Evolutionary conservation across 2,888 invertebrate genomes (phyloP).

Genomic region (Notodonta ziczac): DNA sequence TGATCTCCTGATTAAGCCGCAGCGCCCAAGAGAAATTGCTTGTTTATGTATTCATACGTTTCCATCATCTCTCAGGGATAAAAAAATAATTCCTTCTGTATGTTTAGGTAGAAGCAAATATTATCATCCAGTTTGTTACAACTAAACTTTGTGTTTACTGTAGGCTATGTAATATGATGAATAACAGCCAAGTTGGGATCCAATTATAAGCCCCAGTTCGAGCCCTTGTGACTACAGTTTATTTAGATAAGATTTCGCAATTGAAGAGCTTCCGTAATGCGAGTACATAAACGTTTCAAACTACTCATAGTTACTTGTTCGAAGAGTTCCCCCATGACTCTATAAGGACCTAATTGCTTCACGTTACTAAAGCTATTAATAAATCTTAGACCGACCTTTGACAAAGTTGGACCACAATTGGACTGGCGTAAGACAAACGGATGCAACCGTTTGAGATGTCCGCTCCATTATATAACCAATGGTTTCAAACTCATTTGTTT

Average conservation of each 20-base stretch:
- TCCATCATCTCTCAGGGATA: neutral
- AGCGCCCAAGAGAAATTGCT: neutral
- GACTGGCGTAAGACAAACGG: slow-evolving; percentile 65
- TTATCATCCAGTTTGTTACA: neutral
- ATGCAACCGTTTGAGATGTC: slow-evolving; percentile 74
- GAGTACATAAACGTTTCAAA: slow-evolving; percentile 23
- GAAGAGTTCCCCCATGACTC: slow-evolving; percentile 28
- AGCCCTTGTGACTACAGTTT: neutral
- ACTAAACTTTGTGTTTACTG: neutral
- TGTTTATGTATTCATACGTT: neutral
- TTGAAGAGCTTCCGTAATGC: slow-evolving; percentile 27
- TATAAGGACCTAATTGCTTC: slow-evolving; percentile 38
- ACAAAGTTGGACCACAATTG: slow-evolving; percentile 55
- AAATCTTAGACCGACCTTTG: slow-evolving; percentile 41
- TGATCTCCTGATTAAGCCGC: neutral
- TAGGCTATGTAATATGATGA: neutral
- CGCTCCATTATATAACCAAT: slow-evolving; percentile 65
- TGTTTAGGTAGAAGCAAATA: neutral
- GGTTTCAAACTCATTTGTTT: slow-evolving; percentile 32
- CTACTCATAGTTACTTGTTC: slow-evolving; percentile 22
- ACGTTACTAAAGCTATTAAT: slow-evolving; percentile 38
- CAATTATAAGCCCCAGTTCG: neutral
- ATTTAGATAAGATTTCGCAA: slow-evolving; percentile 16
- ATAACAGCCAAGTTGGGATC: neutral
- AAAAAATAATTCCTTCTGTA: neutral